Evolutionary conservation across 2,888 invertebrate genomes (phyloP).

Genomic region (Syritta pipiens): DNA sequence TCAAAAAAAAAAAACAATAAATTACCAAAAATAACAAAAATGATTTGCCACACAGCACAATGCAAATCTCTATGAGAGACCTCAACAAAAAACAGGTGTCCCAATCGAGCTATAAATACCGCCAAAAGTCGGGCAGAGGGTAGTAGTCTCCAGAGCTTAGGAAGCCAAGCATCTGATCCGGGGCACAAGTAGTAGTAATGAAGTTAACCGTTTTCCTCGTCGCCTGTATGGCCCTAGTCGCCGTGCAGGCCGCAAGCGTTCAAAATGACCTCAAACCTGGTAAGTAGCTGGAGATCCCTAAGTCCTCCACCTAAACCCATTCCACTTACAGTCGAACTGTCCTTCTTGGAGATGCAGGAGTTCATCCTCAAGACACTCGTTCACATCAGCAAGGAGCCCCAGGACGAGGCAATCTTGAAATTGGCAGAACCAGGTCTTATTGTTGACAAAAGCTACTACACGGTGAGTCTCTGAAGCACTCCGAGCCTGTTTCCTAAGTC

Average conservation of each 20-base stretch:
- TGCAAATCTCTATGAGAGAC: constrained; percentile 13
- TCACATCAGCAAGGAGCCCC: constrained; percentile 72
- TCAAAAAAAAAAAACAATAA: too few relatives aligned
- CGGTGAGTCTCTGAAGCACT: too few relatives aligned
- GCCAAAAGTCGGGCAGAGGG: neutral
- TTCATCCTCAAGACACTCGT: constrained; percentile 74
- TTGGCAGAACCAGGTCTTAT: constrained; percentile 70
- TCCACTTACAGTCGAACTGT: constrained; percentile 56
- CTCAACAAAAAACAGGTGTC: neutral
- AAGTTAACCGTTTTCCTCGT: constrained; percentile 74
- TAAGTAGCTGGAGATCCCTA: neutral
- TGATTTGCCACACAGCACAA: neutral
- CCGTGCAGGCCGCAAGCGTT: constrained; percentile 72
- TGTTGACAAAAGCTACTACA: constrained; percentile 71
- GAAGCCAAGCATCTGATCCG: constrained; percentile 36
- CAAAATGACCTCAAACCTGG: constrained; percentile 45
- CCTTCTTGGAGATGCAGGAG: constrained; percentile 72
- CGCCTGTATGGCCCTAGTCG: constrained; percentile 75
- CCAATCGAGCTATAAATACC: constrained; percentile 29
- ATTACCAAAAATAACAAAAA: neutral
- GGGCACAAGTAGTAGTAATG: constrained; percentile 71
- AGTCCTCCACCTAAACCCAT: neutral
- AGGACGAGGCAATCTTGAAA: constrained; percentile 74
- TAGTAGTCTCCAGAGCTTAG: constrained; percentile 14
- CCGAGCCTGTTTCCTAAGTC: too few relatives aligned